Base-by-base conservation (phyloP, 2,797 vertebrate species). In the Neomorphus geoffroyi region DNA sequence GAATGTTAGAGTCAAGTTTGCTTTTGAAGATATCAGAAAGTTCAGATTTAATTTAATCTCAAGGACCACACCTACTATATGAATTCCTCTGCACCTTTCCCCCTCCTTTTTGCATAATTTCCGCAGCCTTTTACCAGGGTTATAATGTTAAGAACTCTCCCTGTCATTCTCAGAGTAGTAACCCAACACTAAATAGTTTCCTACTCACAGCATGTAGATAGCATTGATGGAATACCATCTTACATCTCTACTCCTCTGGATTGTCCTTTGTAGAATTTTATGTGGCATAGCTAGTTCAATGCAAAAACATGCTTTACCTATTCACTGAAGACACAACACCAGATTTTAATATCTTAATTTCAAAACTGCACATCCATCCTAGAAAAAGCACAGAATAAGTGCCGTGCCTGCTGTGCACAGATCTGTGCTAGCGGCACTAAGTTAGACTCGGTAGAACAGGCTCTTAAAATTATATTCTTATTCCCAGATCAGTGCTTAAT, bases 291-390 rank as follows among this genome's bases (percentile, higher is more conserved):
- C 27, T 74, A 72, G 30, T 30, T 84, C 58, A 60, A n/a, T 35
- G 46, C 24, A 69, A 78, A 73, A 72, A 7, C n/a, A 22, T 0
- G 0, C 53, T 79, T 71, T 39, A 46, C 37, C 5, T 86, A 3
- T 78, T 74, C 62, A 51, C 33, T 51, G 43, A 62, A 67, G 85
- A 46, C 35, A 48, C 19, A 72, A 16, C 6, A 5, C 4, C 64
- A 65, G 58, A 75, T 66, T 92, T 85, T 67, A 83, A 35, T 74
- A 69, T 54, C 57, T 67, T 87, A 43, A 69, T 81, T 95, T 84
- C 28, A 78, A 88, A 86, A 72, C 10, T 43, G 17, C 39, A 58
- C 23, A 43, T 56, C 26, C 24, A 50, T 39, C 39, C 73, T 41
- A 64, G 23, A 70, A 86, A 75, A 90, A 70, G 12, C 26, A 70